Conservation (phyloP, 2,797 vertebrate species). For the Bradypodion ventrale region DNA sequence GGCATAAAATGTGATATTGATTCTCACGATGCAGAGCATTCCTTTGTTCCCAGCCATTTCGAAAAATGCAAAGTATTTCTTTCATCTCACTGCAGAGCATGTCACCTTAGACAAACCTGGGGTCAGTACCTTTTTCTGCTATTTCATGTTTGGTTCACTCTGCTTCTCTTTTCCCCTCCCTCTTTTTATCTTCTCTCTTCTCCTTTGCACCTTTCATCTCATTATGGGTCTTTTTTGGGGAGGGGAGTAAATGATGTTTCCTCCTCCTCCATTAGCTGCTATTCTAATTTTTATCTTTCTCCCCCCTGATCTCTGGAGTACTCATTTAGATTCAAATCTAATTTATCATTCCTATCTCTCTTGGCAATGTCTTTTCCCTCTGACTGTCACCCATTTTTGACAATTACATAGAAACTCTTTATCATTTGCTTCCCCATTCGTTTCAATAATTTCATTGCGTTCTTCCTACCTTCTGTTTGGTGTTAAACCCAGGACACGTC, state of each 20-base stretch:
- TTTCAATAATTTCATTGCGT: constrained; percentile 19
- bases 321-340: constrained; percentile 60
- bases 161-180: constrained; percentile 50
- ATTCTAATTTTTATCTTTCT: constrained; percentile 80
- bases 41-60: constrained; percentile 66
- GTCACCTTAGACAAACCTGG: constrained; percentile 57
- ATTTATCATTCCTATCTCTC: constrained; percentile 77
- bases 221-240: constrained; percentile 70
- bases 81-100: constrained; percentile 60
- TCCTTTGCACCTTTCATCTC: constrained; percentile 69
- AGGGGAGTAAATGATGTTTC: constrained; percentile 70
- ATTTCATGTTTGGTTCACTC: constrained; percentile 61
- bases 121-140: constrained; percentile 60
- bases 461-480: constrained; percentile 40
- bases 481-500: constrained; percentile 50
- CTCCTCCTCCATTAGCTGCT: constrained; percentile 76
- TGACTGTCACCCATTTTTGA: constrained; percentile 73
- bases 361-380: constrained; percentile 74
- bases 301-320: constrained; percentile 26
- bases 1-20: constrained; percentile 80
- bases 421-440: constrained; percentile 34
- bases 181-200: constrained; percentile 62
- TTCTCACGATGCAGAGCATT: constrained; percentile 68
- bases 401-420: constrained; percentile 51
- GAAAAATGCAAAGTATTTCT: constrained; percentile 71